phyloP scores from a whole-genome alignment of 1,140 invertebrate species.

The Drosophila lini region DNA sequence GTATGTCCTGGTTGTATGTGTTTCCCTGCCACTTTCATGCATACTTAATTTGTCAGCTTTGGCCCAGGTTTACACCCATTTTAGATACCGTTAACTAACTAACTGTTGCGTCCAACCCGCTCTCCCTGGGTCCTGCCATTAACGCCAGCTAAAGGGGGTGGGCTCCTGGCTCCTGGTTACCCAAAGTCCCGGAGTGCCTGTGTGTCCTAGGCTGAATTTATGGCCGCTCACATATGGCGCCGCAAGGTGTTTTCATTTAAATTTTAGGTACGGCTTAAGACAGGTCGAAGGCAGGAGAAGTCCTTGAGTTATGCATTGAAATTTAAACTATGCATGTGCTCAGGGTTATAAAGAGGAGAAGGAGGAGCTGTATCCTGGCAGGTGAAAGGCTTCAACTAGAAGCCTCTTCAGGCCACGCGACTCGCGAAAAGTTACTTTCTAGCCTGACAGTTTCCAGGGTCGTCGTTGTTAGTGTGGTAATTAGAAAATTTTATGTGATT shows the following conservation, averaged over 20 bases:
- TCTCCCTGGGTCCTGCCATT: conserved; percentile 4
- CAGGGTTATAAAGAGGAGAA: neutral
- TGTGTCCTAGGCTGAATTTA: conserved; percentile 58
- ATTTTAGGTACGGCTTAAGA: conserved; percentile 65
- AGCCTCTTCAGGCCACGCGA: conserved; percentile 9
- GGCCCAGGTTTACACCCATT: conserved; percentile 61
- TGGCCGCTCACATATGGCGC: conserved; percentile 58
- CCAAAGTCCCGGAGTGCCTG: conserved; percentile 5
- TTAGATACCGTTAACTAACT: conserved; percentile 64
- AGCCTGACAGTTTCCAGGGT: conserved; percentile 24
- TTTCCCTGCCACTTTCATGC: conserved; percentile 63
- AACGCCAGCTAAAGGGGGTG: neutral
- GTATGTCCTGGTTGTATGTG: conserved; percentile 7
- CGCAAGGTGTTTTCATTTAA: conserved; percentile 70
- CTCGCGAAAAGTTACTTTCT: conserved; percentile 46
- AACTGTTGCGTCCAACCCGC: conserved; percentile 63
- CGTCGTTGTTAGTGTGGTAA: conserved; percentile 60
- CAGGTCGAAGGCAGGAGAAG: conserved; percentile 21
- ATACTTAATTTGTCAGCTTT: conserved; percentile 80
- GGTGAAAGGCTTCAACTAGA: conserved; percentile 1
- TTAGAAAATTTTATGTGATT: conserved; percentile 82
- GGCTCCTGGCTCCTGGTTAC: neutral
- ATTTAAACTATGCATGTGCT: conserved; percentile 63
- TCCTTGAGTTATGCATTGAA: conserved; percentile 67
- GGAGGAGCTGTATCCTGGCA: neutral